A percentile compares a stretch with the other conserved stretches of the same genome.
Conservation (phyloP, 1,140 invertebrate genomes). For the Ips nitidus region DNA sequence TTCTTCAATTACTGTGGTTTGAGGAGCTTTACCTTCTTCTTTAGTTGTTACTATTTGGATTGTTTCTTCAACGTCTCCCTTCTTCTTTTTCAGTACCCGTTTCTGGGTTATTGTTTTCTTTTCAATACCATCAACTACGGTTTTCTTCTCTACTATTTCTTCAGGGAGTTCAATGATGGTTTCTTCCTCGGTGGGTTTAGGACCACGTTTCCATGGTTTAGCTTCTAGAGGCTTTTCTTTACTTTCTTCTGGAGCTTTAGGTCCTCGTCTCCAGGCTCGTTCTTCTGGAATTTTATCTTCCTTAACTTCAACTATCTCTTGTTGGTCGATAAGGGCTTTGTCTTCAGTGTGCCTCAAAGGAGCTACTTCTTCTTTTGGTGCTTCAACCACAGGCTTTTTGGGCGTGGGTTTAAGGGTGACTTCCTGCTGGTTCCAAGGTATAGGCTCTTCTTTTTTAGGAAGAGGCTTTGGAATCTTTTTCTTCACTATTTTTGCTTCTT, state of each 20-base stretch:
- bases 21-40: constrained; percentile 44
- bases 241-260: constrained; percentile 28
- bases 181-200: constrained; percentile 31
- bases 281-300: constrained; percentile 36
- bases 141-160: constrained; percentile 50
- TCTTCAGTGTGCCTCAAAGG: neutral
- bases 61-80: constrained; percentile 49
- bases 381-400: constrained; percentile 47
- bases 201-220: constrained; percentile 43
- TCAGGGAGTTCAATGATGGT: constrained; percentile 41
- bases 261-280: constrained; percentile 43
- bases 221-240: constrained; percentile 38
- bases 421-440: constrained; percentile 55
- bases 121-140: constrained; percentile 47
- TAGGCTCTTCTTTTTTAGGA: constrained; percentile 32
- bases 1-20: constrained; percentile 39
- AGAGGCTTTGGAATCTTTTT: constrained; percentile 49
- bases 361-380: constrained; percentile 50
- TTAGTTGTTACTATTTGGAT: constrained; percentile 47
- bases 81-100: constrained; percentile 40
- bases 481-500: constrained; percentile 42
- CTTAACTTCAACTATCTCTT: constrained; percentile 49
- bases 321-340: constrained; percentile 45
- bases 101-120: constrained; percentile 41
- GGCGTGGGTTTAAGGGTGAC: constrained; percentile 51